Base-by-base conservation (phyloP, 2,888 invertebrate species). In the Atethmia centrago region DNA sequence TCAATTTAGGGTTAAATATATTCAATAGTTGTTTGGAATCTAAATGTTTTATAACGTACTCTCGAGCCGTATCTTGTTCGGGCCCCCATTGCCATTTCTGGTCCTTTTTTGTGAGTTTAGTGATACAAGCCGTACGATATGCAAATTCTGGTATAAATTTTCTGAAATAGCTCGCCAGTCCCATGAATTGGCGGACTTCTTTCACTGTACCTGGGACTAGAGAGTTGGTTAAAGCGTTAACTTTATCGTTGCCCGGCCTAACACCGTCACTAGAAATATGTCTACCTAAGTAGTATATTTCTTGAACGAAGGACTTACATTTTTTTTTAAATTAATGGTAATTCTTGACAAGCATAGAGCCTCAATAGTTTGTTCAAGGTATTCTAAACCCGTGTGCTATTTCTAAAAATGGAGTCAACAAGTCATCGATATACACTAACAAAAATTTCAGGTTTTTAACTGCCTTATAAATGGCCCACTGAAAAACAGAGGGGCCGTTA, bases 401-500 rank as follows among this genome's bases (percentile, higher is more conserved):
- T 56, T 56, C 56, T 0, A 31, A 31, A 21, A 56, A 56, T 36
- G 56, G 56, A 31, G 36, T 56, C 3, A 56, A 21, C 56, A 56
- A 56, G 31, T 56, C 56, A 56, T 56, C 56, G 9, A 56, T 56
- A 56, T 31, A 56, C 8, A 56, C 31, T 56, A 56, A 56, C 19
- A 56, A 10, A 31, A 56, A 56, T 31, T 56, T 56, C 10, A 36
- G 10, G 3, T 31, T 56, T 36, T 21, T 56, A 56, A 56, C 31
- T 31, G 56, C 56, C 56, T 56, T 59, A 59, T 59, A 40, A 59
- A 59, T 59, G 58, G 58, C 58, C 58, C 58, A 36, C 21, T 59
- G 63, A n/a, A 64, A 64, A 1, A 64, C 63, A 21, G 49, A 64
- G 36, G 63, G 63, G 8, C 63, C 63, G 36, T 64, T 64, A 21